These are phyloP conservation scores for Sesia bembeciformis DNA, from an alignment of 2,888 invertebrate species.

Conservation along the genomic window DNA sequence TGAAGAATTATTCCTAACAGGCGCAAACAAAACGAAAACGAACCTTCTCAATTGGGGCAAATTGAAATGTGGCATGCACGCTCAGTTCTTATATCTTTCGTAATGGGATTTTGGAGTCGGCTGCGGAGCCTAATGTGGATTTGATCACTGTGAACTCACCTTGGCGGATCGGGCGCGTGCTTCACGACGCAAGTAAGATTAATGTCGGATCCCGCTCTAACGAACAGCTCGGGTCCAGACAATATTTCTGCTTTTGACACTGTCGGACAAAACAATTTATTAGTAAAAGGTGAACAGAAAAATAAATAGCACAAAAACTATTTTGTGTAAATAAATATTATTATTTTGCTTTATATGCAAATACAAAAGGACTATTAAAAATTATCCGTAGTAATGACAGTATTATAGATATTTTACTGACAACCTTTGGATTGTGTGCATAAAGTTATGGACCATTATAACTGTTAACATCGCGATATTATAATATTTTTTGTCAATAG, in stretches of 20 bases:
- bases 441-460: too few relatives aligned
- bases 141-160: slow-evolving; percentile 62
- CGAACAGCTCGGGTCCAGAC: slow-evolving; percentile 88
- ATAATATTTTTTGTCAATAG: too few relatives aligned
- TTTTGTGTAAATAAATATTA: too few relatives aligned
- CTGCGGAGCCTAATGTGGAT: not conserved
- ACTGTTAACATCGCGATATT: too few relatives aligned
- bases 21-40: slow-evolving; percentile 2
- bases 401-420: too few relatives aligned
- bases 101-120: slow-evolving; percentile 17
- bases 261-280: slow-evolving; percentile 36
- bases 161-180: slow-evolving; percentile 87
- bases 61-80: slow-evolving; percentile 11
- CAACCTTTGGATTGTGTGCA: too few relatives aligned
- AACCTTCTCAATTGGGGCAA: slow-evolving; percentile 13
- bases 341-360: too few relatives aligned
- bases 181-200: slow-evolving; percentile 91
- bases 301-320: too few relatives aligned
- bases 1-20: slow-evolving; percentile 6
- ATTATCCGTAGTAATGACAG: too few relatives aligned
- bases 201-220: slow-evolving; percentile 92
- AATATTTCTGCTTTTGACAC: slow-evolving; percentile 92
- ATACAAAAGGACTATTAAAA: too few relatives aligned
- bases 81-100: slow-evolving; percentile 10
- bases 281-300: too few relatives aligned